phyloP scores from a whole-genome alignment of 2,888 invertebrate species.

The Drosophila neoperkinsi region DNA sequence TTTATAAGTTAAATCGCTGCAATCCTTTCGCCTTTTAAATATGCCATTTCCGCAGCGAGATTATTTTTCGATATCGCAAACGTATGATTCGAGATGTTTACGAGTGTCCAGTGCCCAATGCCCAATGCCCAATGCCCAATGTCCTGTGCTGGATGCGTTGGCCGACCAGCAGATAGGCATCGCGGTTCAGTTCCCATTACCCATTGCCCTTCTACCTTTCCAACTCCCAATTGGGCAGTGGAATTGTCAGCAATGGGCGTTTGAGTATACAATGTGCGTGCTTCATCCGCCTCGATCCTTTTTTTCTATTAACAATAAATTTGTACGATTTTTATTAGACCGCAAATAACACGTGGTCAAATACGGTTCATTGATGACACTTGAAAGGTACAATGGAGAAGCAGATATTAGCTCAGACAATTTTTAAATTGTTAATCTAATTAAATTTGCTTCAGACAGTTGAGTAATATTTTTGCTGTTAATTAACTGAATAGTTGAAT shows the following conservation, averaged over 20 bases:
- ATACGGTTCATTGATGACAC: constrained; percentile 33
- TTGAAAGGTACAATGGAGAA: constrained; percentile 5
- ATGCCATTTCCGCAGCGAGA: constrained; percentile 79
- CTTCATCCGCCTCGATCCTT: constrained; percentile 62
- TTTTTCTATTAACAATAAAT: constrained; percentile 84
- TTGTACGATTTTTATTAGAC: constrained; percentile 66
- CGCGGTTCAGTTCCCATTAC: constrained; percentile 32
- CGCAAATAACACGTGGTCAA: constrained; percentile 41
- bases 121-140: constrained; percentile 36
- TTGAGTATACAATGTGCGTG: constrained; percentile 48
- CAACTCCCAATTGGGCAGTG: constrained; percentile 2
- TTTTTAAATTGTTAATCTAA: background rate
- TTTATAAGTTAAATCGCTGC: constrained; percentile 78
- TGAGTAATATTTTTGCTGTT: background rate
- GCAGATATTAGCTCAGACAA: background rate
- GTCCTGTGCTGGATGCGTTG: constrained; percentile 34
- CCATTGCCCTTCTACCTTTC: background rate
- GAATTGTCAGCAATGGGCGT: constrained; percentile 29
- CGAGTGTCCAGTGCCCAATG: constrained; percentile 64
- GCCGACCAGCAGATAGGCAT: constrained; percentile 69
- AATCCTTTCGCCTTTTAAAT: constrained; percentile 79
- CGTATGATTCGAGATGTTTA: constrained; percentile 75
- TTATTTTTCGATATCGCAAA: constrained; percentile 80
- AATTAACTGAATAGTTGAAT: background rate
- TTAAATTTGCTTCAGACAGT: background rate